Percentiles rank a stretch among this genome's conserved stretches.
phyloP scores from a whole-genome alignment of 2,797 vertebrate genomes.

The Cuculus canorus region DNA sequence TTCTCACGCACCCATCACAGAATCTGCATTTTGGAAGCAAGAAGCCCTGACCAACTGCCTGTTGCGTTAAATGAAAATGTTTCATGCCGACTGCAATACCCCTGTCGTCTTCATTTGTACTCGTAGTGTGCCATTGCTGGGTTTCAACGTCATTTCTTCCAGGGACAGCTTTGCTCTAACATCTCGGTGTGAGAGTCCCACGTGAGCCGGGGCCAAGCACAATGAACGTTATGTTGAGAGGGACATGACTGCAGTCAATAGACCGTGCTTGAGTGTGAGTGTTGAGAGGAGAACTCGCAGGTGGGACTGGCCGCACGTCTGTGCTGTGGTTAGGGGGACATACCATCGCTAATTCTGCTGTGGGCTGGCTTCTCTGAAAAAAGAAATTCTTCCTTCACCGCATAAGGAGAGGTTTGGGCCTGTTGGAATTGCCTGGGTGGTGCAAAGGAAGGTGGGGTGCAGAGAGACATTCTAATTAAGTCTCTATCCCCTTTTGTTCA shows the following conservation, averaged over 20 bases:
- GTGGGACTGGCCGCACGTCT: constrained; percentile 70
- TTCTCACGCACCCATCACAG: background rate
- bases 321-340: constrained; percentile 62
- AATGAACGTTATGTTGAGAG: constrained; percentile 30
- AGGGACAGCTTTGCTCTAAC: background rate
- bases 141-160: background rate
- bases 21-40: background rate
- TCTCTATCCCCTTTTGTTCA: constrained; percentile 66
- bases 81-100: background rate
- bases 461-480: constrained; percentile 67
- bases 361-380: constrained; percentile 57
- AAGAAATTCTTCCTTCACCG: constrained; percentile 54
- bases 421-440: constrained; percentile 61
- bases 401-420: constrained; percentile 62
- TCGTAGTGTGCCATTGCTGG: background rate
- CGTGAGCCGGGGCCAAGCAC: constrained; percentile 23
- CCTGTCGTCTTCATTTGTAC: background rate
- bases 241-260: constrained; percentile 1
- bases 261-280: constrained; percentile 5
- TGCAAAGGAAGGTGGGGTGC: constrained; percentile 47
- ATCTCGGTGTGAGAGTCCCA: background rate
- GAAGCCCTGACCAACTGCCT: background rate
- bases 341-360: constrained; percentile 68
- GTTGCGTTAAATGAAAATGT: background rate
- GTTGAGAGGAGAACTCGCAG: constrained; percentile 57